These are phyloP conservation scores for Chalcosyrphus nemorum DNA, from an alignment of 2,888 invertebrate species.

Conservation along the genomic window DNA sequence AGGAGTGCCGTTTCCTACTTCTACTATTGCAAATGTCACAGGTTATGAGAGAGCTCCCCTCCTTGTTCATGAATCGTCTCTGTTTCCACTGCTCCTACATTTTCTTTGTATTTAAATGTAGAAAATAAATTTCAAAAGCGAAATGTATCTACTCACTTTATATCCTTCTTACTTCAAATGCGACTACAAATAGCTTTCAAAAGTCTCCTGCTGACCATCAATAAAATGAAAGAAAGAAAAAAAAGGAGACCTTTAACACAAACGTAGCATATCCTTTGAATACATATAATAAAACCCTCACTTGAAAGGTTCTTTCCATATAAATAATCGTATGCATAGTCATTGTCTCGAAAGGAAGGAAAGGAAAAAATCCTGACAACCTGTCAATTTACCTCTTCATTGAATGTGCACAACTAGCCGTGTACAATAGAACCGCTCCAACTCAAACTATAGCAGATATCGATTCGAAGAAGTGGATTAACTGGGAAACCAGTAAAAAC, in stretches of 20 bases:
- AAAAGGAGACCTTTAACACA: background rate
- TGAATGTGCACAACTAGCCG: constrained; percentile 44
- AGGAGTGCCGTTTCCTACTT: background rate
- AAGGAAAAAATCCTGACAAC: constrained; percentile 44
- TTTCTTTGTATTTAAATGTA: background rate
- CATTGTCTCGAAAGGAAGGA: constrained; percentile 17
- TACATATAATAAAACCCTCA: background rate
- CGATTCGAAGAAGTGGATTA: constrained; percentile 63
- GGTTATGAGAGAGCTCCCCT: background rate
- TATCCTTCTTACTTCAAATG: background rate
- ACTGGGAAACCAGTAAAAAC: constrained; percentile 20
- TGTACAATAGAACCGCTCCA: constrained; percentile 10
- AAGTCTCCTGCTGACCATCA: constrained; percentile 31
- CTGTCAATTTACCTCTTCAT: constrained; percentile 58
- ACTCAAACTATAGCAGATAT: constrained; percentile 25
- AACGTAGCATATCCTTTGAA: background rate
- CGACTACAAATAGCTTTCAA: background rate
- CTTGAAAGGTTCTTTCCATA: constrained; percentile 27
- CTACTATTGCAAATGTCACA: background rate
- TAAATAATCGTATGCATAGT: constrained; percentile 24
- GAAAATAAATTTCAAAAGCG: background rate
- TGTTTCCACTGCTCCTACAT: background rate
- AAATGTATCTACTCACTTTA: background rate
- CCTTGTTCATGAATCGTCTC: background rate
- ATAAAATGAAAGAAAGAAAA: constrained; percentile 16